Conservation (phyloP, 1,140 invertebrate genomes). For the Berghia stephanieae region DNA sequence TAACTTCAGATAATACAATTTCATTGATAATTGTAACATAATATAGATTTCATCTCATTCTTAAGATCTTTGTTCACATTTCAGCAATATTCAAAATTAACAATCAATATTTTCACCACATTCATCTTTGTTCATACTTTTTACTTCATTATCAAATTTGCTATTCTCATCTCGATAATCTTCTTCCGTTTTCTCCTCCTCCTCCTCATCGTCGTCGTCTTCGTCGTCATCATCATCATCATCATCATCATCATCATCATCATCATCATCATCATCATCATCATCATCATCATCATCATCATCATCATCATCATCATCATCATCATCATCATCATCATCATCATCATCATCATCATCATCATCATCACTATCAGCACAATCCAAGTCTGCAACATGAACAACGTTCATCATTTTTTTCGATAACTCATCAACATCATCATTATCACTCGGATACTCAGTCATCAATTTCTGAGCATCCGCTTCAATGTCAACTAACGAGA, state of each 20-base stretch:
- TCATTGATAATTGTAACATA: no score
- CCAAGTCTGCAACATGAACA: neutral
- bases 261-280: conserved; percentile 14
- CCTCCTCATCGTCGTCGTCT: no score
- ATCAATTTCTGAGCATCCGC: conserved; percentile 59
- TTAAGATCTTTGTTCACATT: no score
- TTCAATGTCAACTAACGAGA: conserved; percentile 71
- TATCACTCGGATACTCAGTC: conserved; percentile 16
- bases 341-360: conserved; percentile 9
- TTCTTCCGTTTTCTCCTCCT: no score
- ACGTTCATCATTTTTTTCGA: conserved; percentile 17
- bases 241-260: neutral
- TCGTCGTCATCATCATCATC: neutral
- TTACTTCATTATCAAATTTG: no score
- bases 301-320: neutral
- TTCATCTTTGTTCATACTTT: no score
- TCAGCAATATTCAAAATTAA: no score
- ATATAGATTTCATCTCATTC: no score
- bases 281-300: conserved; percentile 1
- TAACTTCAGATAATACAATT: no score
- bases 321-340: neutral
- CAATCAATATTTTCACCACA: no score
- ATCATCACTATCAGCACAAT: conserved; percentile 33
- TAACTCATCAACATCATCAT: conserved; percentile 40
- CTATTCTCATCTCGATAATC: no score